These are phyloP conservation scores for Sebastiscus tertius DNA, from an alignment of 2,797 vertebrate genomes.

Conservation along the genomic window DNA sequence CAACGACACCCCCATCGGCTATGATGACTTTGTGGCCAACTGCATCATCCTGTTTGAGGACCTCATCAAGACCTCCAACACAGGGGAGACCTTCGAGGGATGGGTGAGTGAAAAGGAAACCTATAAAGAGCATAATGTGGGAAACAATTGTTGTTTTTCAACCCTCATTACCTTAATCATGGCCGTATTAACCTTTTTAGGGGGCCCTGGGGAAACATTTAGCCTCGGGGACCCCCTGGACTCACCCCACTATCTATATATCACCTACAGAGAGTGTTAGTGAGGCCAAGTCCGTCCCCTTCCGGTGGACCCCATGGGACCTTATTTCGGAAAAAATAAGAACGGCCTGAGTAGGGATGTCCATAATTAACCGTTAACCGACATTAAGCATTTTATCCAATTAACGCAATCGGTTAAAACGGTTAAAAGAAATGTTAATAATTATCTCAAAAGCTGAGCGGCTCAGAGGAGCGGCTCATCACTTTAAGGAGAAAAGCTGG, in stretches of 20 bases:
- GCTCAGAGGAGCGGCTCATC: no score
- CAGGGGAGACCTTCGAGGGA: constrained; percentile 90
- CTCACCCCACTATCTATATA: not conserved
- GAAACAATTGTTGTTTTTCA: not conserved
- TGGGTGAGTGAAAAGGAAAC: constrained; percentile 88
- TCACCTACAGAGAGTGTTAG: not conserved
- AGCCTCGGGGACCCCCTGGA: not conserved
- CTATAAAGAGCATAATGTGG: not conserved
- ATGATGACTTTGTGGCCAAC: constrained; percentile 98
- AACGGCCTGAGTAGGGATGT: no score
- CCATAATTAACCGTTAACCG: no score
- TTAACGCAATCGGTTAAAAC: no score
- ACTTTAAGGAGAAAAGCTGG: no score
- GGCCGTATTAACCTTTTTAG: not conserved
- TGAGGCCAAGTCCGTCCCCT: no score
- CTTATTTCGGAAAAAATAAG: no score
- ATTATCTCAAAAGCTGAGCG: no score
- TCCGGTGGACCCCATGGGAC: no score
- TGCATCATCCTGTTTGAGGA: constrained; percentile 92
- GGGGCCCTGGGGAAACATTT: not conserved
- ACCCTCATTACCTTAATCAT: not conserved
- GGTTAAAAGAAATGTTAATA: no score
- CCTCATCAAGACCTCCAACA: constrained; percentile 85
- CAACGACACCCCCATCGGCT: constrained; percentile 94
- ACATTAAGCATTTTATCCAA: no score